These are phyloP conservation scores for Ormyrus nitidulus DNA, from an alignment of 2,888 invertebrate genomes.

Conservation along the genomic window DNA sequence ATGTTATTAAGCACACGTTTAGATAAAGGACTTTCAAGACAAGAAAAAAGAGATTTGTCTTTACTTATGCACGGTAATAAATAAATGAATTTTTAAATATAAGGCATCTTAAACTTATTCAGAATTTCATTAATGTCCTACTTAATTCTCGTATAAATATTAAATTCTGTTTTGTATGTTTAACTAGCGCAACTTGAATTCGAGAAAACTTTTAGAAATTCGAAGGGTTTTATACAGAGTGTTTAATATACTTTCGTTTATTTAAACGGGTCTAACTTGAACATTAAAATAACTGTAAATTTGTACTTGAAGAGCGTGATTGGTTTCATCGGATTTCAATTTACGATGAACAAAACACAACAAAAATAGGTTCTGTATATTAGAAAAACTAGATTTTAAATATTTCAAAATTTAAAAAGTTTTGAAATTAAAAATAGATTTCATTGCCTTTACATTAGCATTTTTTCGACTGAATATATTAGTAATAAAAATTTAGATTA, in stretches of 20 bases:
- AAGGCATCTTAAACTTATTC: too few relatives aligned
- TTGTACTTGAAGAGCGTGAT: slow-evolving; percentile 35
- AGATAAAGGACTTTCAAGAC: too few relatives aligned
- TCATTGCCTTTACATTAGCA: too few relatives aligned
- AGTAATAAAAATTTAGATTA: not conserved
- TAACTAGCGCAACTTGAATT: too few relatives aligned
- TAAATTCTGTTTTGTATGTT: too few relatives aligned
- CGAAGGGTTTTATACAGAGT: slow-evolving; percentile 10
- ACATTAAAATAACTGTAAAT: slow-evolving; percentile 2
- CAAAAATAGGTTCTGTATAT: slow-evolving; percentile 6
- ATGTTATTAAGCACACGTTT: too few relatives aligned
- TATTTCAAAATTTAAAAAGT: not conserved
- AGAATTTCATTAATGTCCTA: too few relatives aligned
- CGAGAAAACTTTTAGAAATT: too few relatives aligned
- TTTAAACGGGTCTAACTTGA: slow-evolving; percentile 10
- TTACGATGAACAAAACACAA: slow-evolving; percentile 1
- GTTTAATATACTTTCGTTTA: slow-evolving; percentile 32
- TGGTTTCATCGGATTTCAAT: not conserved
- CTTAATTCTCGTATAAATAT: too few relatives aligned
- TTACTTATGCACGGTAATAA: too few relatives aligned
- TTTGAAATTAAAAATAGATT: not conserved
- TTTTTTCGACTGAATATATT: not conserved
- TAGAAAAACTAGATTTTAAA: slow-evolving; percentile 2
- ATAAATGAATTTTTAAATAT: too few relatives aligned
- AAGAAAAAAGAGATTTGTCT: too few relatives aligned